Conservation (phyloP, 2,113 vertebrate genomes). For the Morone saxatilis region DNA sequence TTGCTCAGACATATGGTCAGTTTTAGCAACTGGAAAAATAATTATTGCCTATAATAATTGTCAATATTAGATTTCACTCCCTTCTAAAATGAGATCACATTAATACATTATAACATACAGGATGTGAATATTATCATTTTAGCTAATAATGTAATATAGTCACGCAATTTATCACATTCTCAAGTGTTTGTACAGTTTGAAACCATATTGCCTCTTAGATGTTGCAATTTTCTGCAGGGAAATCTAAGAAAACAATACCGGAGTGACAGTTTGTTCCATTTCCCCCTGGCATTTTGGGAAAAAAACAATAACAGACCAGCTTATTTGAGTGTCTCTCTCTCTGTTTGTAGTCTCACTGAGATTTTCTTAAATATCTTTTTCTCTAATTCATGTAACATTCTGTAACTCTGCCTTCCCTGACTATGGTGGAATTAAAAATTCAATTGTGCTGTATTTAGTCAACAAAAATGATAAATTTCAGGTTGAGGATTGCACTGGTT, state of each 20-base stretch:
- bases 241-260: neutral
- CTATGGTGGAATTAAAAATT: neutral
- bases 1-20: neutral
- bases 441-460: conserved; percentile 7
- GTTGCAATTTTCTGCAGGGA: neutral
- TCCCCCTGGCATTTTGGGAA: neutral
- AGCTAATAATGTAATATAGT: neutral
- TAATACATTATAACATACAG: neutral
- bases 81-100: neutral
- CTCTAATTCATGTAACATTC: neutral
- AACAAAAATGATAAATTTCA: conserved; percentile 11
- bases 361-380: neutral
- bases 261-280: neutral
- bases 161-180: neutral
- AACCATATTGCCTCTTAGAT: neutral
- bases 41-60: neutral
- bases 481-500: neutral
- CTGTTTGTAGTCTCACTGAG: neutral
- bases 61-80: neutral
- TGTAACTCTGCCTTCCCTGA: neutral
- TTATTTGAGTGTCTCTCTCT: neutral
- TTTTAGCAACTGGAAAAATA: neutral
- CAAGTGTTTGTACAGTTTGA: neutral
- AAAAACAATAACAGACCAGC: neutral
- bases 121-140: neutral